Conservation (phyloP, 2,113 vertebrate species). For the Mastomys natalensis region DNA sequence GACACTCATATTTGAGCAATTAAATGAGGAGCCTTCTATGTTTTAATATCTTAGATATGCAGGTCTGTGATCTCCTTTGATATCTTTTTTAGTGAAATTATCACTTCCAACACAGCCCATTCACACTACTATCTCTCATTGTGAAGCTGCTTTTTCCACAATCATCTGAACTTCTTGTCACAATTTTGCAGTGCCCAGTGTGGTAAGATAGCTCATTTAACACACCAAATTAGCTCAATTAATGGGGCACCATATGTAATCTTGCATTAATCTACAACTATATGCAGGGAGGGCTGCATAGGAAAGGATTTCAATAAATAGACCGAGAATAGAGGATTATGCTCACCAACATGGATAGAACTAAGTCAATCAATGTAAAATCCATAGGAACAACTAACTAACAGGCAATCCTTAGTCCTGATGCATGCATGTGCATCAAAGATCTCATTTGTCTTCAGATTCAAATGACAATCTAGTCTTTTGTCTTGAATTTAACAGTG, state of each 20-base stretch:
- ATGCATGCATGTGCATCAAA: no score
- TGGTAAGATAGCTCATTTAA: no score
- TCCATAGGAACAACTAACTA: neutral
- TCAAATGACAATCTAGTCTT: neutral
- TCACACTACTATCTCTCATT: accelerated
- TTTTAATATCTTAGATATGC: neutral
- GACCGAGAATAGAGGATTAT: neutral
- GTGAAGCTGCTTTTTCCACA: neutral
- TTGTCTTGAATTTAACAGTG: neutral
- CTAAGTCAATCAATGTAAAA: neutral
- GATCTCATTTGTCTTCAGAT: neutral
- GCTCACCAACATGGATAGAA: no score
- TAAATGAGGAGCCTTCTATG: neutral
- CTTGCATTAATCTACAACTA: neutral
- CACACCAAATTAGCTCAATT: neutral
- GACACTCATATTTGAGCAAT: neutral
- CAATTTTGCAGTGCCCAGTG: neutral
- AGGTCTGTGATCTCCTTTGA: neutral
- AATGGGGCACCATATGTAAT: accelerated
- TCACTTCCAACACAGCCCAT: accelerated
- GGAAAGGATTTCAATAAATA: neutral
- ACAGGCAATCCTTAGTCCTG: no score
- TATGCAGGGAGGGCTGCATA: neutral
- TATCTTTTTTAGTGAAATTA: accelerated
- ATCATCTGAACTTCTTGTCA: neutral